Evolutionary conservation across 1,140 invertebrate species (phyloP).

Genomic region (Pseudomyrmex gracilis): DNA sequence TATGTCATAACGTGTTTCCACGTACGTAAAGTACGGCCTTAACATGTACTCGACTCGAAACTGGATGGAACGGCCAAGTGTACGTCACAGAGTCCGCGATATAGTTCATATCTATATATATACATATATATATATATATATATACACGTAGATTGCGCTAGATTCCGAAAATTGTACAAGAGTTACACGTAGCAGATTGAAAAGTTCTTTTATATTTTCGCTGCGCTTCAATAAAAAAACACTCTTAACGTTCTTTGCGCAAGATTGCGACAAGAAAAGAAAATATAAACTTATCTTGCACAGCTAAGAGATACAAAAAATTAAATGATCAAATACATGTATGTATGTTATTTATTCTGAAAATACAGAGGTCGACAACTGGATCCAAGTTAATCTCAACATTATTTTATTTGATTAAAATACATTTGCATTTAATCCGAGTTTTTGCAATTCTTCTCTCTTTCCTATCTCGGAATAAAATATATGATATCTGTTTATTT

Average conservation of each 20-base stretch:
- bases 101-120: not conserved
- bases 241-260: not conserved
- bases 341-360: too few relatives aligned
- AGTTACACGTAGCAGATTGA: constrained; percentile 2
- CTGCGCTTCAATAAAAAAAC: not conserved
- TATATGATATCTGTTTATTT: not conserved
- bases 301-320: too few relatives aligned
- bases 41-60: constrained; percentile 34
- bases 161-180: not conserved
- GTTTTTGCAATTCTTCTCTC: not conserved
- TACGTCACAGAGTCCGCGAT: not conserved
- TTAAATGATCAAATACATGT: not conserved
- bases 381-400: not conserved
- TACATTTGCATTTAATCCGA: not conserved
- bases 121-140: too few relatives aligned
- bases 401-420: not conserved
- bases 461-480: not conserved
- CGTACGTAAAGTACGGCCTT: not conserved
- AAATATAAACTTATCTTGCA: not conserved
- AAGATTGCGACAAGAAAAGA: not conserved
- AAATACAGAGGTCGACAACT: too few relatives aligned
- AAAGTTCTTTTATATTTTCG: not conserved
- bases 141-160: not conserved
- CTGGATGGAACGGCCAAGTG: constrained; percentile 13
- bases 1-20: constrained; percentile 41